Base-by-base conservation (phyloP, 2,797 vertebrate genomes). In the Helostoma temminkii region DNA sequence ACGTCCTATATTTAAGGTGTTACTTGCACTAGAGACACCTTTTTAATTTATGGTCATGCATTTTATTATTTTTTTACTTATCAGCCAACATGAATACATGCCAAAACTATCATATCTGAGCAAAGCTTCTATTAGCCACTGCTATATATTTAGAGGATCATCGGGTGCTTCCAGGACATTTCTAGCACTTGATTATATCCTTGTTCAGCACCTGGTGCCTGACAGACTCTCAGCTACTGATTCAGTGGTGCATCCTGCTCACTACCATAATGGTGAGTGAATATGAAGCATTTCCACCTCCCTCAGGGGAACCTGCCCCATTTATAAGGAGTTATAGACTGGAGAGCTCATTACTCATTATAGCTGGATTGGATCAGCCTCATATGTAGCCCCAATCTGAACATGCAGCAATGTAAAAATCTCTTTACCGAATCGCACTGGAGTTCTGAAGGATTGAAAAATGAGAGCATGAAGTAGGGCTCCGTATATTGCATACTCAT, bases 301-400 rank as follows among this genome's bases (percentile, higher is more conserved):
- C 49, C 74, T 72, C 56, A 26, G 73, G 64, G 71, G 50, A 71
- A 66, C 61, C 58, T 62, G 66, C 22, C 76, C 73, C 69, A 80
- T 86, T 86, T 81, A 81, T 59, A 68, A 41, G 10, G 63, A 78
- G 64, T 83, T 80, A 75, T 64, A 71, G 61, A 83, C 71, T 64
- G 26, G 48, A 60, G 63, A 64, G 79, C 72, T 85, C 86, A 89
- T 92, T 87, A 87, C 78, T 91, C 79, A 90, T 69, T 36, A 78
- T 72, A 81, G 72, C 81, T 71, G 63, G 65, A 81, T 53, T 76
- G 72, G 83, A 76, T 32, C 48, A 56, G 72, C 28, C 18, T 73
- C 67, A 78, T 70, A 79, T 80, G 71, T 71, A 53, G 58, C 57
- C 46, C 69, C 60, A 59, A 76, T 71, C 19, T 47, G 45, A 79